phyloP scores from a whole-genome alignment of 2,797 vertebrate species.

The Mormyrus hasselquistii region DNA sequence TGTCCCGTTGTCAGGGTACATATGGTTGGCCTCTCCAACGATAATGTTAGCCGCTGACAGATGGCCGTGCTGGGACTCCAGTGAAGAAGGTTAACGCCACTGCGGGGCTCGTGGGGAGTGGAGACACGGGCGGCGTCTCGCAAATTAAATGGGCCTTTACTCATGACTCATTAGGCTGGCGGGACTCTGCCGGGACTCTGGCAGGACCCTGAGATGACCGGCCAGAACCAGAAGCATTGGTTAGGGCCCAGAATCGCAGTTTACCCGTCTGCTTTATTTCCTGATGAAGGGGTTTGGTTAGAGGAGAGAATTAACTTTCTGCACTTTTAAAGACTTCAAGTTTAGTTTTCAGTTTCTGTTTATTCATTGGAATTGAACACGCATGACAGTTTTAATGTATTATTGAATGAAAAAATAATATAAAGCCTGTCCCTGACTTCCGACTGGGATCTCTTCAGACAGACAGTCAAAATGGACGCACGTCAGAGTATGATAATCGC shows the following conservation, averaged over 20 bases:
- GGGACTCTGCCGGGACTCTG: neutral
- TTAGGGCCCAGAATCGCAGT: neutral
- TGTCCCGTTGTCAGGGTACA: constrained; percentile 23
- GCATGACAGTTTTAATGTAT: neutral
- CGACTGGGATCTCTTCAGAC: neutral
- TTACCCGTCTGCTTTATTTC: neutral
- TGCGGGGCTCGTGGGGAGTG: neutral
- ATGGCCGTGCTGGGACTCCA: constrained; percentile 17
- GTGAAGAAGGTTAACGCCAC: constrained; percentile 2
- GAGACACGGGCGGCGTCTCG: neutral
- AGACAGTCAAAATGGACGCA: neutral
- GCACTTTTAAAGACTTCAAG: neutral
- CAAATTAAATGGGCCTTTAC: constrained; percentile 6
- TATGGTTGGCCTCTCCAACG: constrained; percentile 35
- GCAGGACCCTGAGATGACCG: neutral
- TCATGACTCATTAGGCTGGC: constrained; percentile 11
- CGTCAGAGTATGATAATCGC: neutral
- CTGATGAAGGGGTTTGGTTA: neutral
- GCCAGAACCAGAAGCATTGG: neutral
- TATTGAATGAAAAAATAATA: neutral
- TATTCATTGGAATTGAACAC: neutral
- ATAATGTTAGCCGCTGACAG: constrained; percentile 38
- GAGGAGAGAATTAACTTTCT: neutral
- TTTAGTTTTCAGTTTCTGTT: neutral
- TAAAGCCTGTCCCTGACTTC: neutral